Conservation (phyloP, 1,140 invertebrate species). For the Eciton burchellii region DNA sequence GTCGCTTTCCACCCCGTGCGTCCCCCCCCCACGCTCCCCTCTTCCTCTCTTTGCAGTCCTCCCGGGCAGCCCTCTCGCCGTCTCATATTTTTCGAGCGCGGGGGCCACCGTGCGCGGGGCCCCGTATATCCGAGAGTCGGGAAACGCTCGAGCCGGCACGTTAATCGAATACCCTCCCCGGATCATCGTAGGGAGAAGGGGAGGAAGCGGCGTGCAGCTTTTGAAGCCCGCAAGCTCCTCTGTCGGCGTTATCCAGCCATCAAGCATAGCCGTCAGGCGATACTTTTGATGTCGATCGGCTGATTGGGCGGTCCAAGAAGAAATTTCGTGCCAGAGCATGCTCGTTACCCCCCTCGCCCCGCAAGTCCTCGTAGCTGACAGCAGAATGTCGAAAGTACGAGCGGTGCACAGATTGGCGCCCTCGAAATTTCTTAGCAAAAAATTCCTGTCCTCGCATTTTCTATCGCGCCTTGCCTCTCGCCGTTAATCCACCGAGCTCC, state of each 20-base stretch:
- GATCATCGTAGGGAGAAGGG: conserved; percentile 46
- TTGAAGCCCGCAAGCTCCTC: conserved; percentile 40
- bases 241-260: conserved; percentile 34
- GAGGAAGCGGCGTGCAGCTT: conserved; percentile 25
- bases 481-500: too few species aligned
- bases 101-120: conserved; percentile 44
- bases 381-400: too few species aligned
- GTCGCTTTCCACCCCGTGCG: conserved; percentile 71
- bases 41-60: conserved; percentile 58
- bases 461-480: too few species aligned
- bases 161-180: conserved; percentile 35
- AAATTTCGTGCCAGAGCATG: not conserved
- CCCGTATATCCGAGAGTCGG: conserved; percentile 59
- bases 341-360: too few species aligned
- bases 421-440: too few species aligned
- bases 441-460: too few species aligned
- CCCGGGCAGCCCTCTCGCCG: conserved; percentile 42
- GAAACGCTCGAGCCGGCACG: conserved; percentile 36
- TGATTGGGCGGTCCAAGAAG: not conserved
- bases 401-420: too few species aligned
- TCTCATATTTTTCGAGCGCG: conserved; percentile 72
- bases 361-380: too few species aligned
- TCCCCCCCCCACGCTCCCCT: conserved; percentile 30
- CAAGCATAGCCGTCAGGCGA: conserved; percentile 32
- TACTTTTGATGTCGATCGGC: not conserved